Percentiles rank a stretch among this genome's conserved stretches.
Evolutionary conservation across 2,113 vertebrate species (phyloP).

Genomic region (Nicator chloris): DNA sequence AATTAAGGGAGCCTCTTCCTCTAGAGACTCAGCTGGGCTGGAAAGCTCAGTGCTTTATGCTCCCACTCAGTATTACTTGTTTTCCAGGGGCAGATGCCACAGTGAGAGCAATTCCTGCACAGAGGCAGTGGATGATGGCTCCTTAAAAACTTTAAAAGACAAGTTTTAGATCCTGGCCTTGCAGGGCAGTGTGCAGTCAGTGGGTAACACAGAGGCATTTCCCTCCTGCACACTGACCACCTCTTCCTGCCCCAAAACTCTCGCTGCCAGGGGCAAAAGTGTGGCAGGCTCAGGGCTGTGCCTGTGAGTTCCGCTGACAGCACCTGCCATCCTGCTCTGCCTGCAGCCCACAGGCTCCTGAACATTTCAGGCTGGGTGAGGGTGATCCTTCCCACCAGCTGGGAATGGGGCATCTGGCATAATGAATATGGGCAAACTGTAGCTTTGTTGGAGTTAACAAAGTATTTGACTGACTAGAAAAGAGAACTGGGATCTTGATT

Average conservation of each 20-base stretch:
- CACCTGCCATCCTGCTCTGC: neutral
- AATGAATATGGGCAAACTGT: neutral
- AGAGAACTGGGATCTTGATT: neutral
- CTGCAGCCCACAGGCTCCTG: neutral
- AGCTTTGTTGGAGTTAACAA: neutral
- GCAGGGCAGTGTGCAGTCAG: neutral
- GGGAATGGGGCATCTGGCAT: neutral
- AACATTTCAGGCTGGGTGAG: accelerated
- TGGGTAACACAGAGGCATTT: accelerated
- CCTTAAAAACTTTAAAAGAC: neutral
- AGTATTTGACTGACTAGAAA: neutral
- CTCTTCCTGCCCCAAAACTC: neutral
- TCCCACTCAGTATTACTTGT: neutral
- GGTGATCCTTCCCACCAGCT: neutral
- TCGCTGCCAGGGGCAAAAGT: accelerated
- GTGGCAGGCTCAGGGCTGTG: neutral
- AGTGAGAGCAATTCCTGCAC: neutral
- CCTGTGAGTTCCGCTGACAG: neutral
- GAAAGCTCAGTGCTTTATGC: neutral
- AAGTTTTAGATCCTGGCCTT: neutral
- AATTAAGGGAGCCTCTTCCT: neutral
- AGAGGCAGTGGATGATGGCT: neutral
- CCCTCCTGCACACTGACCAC: accelerated
- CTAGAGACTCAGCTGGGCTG: neutral
- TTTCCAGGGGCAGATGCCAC: neutral